Evolutionary conservation across 2,888 invertebrate genomes (phyloP), one percentile per base, ranked within the genome.

Genomic region (Drosophila pullipes): DNA sequence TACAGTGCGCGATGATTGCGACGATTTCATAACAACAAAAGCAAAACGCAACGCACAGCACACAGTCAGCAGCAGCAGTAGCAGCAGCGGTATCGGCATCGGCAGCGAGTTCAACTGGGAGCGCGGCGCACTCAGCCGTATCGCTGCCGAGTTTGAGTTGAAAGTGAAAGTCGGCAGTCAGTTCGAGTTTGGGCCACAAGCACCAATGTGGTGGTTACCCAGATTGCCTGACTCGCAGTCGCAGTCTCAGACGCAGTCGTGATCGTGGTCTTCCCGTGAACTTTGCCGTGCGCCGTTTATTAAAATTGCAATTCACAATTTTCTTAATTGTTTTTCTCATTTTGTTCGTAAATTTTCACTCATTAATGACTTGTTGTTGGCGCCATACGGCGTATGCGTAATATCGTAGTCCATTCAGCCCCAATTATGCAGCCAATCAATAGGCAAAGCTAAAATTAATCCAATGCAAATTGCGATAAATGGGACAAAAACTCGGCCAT

Each of bases 221-320:
- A 78, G 75, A 60, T 78, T 60, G 58, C 33, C 66, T 62, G 70
- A 66, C 75, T 78, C 66, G 49, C 41, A 67, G 70, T 69, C 63
- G 25, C 30, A 63, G 66, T 50, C 54, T n/a, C 22, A 35, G 68
- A 39, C 44, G 16, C 10, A 16, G 71, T 50, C 41, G 49, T 31
- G 11, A 75, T 78, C 64, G 57, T 52, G 65, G 69, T 69, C 68
- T 75, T 75, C 78, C 70, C 85, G 76, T 85, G 88, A 88, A 85
- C 85, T 81, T 76, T 81, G 78, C 75, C 69, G 89, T 66, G 82
- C 85, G 69, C 88, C 90, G 76, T 76, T 89, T 89, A 85, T 85
- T 86, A 76, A 88, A 86, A 85, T 87, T 81, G 73, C 83, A 81
- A 78, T 72, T 88, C 73, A 86, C 84, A 89, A 84, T 89, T 85